These are phyloP conservation scores for Ahaetulla prasina DNA, from an alignment of 2,113 vertebrate species.

Conservation along the genomic window DNA sequence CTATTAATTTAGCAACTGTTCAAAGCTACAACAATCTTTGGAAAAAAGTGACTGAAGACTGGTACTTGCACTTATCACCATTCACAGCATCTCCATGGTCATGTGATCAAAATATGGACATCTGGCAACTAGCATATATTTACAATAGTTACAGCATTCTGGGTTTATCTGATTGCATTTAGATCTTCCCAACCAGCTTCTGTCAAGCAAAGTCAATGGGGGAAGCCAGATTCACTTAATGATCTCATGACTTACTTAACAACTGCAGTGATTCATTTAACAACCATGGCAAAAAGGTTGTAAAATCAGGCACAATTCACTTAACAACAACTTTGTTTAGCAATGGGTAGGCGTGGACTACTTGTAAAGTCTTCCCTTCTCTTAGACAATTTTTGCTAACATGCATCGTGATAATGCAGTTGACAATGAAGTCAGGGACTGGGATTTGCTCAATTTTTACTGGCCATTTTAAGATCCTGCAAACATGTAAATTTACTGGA, in stretches of 20 bases:
- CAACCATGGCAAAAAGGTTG: neutral
- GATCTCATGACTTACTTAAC: neutral
- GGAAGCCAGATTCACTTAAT: neutral
- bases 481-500: neutral
- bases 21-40: neutral
- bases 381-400: neutral
- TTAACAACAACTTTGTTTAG: neutral
- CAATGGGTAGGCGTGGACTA: neutral
- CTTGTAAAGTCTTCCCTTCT: neutral
- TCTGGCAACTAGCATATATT: neutral
- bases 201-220: neutral
- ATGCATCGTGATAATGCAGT: neutral
- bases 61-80: neutral
- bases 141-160: neutral
- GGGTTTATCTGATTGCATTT: neutral
- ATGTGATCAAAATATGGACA: neutral
- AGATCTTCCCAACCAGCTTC: neutral
- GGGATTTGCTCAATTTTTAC: neutral
- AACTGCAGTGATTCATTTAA: neutral
- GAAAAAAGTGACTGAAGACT: neutral
- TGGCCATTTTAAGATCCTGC: neutral
- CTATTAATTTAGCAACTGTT: neutral
- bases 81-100: neutral
- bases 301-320: neutral
- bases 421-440: neutral